Percentiles rank a stretch among this genome's conserved stretches.
phyloP scores from a whole-genome alignment of 2,113 vertebrate species.

The Pelodiscus sinensis region DNA sequence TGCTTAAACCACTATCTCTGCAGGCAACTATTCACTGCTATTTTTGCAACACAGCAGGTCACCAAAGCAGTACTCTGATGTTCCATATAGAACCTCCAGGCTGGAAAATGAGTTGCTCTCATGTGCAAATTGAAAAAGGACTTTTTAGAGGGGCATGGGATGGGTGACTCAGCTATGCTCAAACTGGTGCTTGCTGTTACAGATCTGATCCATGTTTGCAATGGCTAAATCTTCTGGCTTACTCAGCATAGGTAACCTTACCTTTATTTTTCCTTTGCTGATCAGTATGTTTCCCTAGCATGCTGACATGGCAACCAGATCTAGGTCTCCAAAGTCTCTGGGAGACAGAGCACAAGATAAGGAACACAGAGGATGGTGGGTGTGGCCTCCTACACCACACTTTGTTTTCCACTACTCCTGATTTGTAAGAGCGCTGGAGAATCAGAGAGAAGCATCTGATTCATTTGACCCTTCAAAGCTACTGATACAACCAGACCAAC shows the following conservation, averaged over 20 bases:
- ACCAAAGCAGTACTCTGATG: constrained; percentile 27
- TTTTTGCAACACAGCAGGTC: constrained; percentile 29
- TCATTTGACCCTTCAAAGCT: neutral
- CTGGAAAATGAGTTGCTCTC: fast-evolving
- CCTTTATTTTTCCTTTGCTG: neutral
- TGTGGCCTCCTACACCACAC: neutral
- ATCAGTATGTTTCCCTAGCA: neutral
- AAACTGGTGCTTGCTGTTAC: neutral
- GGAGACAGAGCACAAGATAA: neutral
- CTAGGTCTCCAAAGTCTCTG: neutral
- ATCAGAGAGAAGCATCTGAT: neutral
- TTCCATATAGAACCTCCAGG: neutral
- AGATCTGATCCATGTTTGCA: neutral
- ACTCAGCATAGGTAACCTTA: neutral
- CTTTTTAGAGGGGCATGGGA: neutral
- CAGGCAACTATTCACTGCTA: constrained; percentile 54
- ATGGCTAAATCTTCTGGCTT: neutral
- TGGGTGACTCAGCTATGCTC: neutral
- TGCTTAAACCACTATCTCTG: constrained; percentile 34
- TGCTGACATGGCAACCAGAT: neutral
- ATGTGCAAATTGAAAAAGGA: neutral
- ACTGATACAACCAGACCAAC: neutral
- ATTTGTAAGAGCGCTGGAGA: neutral
- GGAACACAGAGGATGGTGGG: neutral
- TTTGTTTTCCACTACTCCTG: neutral